These are phyloP conservation scores for Agelaius phoeniceus DNA, from an alignment of 2,113 vertebrate species.

Conservation along the genomic window DNA sequence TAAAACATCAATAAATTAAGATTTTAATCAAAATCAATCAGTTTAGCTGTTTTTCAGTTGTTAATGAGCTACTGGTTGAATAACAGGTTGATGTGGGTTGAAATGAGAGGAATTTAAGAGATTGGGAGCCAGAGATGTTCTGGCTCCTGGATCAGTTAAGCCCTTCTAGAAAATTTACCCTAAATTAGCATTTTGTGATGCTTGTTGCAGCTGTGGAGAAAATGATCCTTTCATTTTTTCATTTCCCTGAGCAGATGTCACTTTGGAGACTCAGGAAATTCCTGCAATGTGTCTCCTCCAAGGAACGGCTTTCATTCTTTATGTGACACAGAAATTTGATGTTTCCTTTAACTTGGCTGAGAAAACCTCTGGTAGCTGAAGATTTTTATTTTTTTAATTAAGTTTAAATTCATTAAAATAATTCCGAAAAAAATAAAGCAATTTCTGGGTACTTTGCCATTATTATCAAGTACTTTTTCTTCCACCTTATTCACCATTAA, in stretches of 20 bases:
- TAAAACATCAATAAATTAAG: conserved; percentile 38
- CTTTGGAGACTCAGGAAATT: too few relatives aligned
- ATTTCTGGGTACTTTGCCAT: background rate
- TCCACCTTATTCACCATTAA: background rate
- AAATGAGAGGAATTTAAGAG: background rate
- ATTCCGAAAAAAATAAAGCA: background rate
- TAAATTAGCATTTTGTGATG: too few relatives aligned
- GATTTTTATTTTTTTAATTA: background rate
- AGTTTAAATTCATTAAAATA: background rate
- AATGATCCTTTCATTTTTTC: too few relatives aligned
- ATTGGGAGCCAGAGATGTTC: background rate
- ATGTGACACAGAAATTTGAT: background rate
- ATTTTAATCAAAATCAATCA: conserved; percentile 51
- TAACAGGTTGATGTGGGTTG: background rate
- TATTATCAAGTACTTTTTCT: background rate
- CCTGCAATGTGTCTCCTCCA: too few relatives aligned
- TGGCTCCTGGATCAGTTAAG: too few relatives aligned
- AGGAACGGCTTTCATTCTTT: background rate
- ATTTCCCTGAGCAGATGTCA: too few relatives aligned
- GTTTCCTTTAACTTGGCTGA: background rate
- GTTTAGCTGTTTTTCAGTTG: background rate
- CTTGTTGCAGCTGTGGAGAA: too few relatives aligned
- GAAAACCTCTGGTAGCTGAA: background rate
- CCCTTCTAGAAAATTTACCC: too few relatives aligned
- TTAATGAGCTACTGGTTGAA: background rate